phyloP scores from a whole-genome alignment of 2,797 vertebrate genomes.

The Argyrosomus regius region DNA sequence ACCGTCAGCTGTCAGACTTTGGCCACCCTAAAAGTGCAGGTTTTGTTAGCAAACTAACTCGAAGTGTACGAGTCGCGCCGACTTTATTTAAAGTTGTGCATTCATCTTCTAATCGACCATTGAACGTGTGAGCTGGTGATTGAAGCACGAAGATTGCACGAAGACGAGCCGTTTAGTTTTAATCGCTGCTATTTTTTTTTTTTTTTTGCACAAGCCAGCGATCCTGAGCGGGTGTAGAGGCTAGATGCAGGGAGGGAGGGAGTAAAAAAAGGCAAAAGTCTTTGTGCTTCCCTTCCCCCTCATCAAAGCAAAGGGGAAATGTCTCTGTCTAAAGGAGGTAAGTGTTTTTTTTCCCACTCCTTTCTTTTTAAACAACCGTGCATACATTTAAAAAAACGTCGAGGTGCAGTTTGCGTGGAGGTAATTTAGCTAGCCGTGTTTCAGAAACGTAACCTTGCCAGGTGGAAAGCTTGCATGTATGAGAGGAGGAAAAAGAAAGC shows the following conservation, averaged over 20 bases:
- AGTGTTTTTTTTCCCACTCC: constrained; percentile 68
- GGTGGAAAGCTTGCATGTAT: constrained; percentile 87
- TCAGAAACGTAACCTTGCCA: constrained; percentile 78
- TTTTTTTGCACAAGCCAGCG: constrained; percentile 87
- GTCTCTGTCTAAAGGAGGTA: constrained; percentile 93
- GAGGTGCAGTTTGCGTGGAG: constrained; percentile 53
- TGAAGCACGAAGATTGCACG: constrained; percentile 82
- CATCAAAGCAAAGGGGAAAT: constrained; percentile 93
- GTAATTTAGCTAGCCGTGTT: constrained; percentile 71
- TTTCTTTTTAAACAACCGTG: constrained; percentile 33
- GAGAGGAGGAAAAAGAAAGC: constrained; percentile 72
- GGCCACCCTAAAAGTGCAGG: constrained; percentile 93
- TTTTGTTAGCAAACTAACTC: constrained; percentile 82
- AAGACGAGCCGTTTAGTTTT: constrained; percentile 68
- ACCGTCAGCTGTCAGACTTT: constrained; percentile 93
- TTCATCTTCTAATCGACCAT: constrained; percentile 77
- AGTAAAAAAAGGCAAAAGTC: constrained; percentile 93
- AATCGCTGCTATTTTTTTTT: constrained; percentile 81
- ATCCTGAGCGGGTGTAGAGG: constrained; percentile 81
- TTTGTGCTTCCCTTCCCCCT: constrained; percentile 96
- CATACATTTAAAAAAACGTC: constrained; percentile 28
- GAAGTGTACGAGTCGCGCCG: constrained; percentile 55
- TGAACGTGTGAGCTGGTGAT: constrained; percentile 70
- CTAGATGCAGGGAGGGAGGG: constrained; percentile 86
- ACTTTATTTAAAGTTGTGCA: constrained; percentile 87